These are phyloP conservation scores for silkworm (Bombyx mori) DNA, from an alignment of 1,140 invertebrate species.

Conservation along the genomic window DNA sequence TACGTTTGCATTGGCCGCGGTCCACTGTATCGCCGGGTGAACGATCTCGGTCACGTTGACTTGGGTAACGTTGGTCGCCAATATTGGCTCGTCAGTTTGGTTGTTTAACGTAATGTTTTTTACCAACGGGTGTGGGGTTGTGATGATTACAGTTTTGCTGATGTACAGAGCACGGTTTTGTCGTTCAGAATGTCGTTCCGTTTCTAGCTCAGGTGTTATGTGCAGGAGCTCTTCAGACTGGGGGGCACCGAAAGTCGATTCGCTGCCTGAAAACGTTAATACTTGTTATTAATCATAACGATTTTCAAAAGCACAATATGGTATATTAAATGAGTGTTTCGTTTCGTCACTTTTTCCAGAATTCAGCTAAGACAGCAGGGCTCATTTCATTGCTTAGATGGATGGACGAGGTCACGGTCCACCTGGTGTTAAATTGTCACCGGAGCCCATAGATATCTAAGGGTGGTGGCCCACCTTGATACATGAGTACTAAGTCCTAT, in stretches of 20 bases:
- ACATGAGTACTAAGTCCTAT: no score
- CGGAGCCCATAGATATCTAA: no score
- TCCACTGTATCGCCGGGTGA: conserved; percentile 35
- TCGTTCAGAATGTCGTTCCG: conserved; percentile 31
- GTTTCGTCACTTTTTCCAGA: no score
- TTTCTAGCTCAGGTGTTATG: conserved; percentile 24
- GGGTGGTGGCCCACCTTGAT: no score
- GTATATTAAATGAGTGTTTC: no score
- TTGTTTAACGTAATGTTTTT: conserved; percentile 24
- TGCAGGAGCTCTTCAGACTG: conserved; percentile 41
- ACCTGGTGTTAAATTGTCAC: no score
- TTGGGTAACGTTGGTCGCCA: conserved; percentile 14
- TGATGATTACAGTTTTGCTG: conserved; percentile 32
- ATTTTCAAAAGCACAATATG: no score
- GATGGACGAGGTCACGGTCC: no score
- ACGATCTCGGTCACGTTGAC: conserved; percentile 23
- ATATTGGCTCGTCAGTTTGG: conserved; percentile 15
- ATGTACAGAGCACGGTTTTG: conserved; percentile 58
- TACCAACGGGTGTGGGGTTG: conserved; percentile 13
- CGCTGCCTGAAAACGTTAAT: conserved; percentile 42
- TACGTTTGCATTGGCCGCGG: conserved; percentile 23
- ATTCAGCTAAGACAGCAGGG: no score
- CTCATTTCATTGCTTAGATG: no score
- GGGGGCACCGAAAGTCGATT: conserved; percentile 36
- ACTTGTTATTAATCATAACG: not conserved